Evolutionary conservation across 2,113 vertebrate genomes (phyloP).

Genomic region (Ariopsis seemanni): DNA sequence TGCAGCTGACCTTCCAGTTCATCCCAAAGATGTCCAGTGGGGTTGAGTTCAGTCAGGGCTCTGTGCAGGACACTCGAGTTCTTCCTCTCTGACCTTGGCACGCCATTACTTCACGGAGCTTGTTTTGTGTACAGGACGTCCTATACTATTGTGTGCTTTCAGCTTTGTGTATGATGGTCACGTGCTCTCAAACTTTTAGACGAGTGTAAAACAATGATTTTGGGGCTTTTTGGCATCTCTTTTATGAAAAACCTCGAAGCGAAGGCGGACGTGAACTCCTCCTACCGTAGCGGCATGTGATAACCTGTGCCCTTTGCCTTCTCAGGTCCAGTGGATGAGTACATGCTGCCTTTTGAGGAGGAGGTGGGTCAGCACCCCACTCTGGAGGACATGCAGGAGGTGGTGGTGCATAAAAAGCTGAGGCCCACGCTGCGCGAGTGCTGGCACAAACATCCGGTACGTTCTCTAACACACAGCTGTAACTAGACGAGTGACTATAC

Average conservation of each 20-base stretch:
- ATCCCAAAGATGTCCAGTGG: background rate
- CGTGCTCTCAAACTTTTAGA: background rate
- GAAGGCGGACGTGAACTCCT: background rate
- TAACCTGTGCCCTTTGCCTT: background rate
- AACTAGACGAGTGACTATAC: background rate
- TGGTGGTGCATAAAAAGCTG: constrained; percentile 98
- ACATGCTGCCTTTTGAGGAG: constrained; percentile 84
- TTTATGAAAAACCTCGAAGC: background rate
- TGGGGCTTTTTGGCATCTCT: background rate
- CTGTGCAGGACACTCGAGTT: too few relatives aligned
- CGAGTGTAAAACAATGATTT: background rate
- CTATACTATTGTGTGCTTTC: background rate
- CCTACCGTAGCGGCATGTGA: background rate
- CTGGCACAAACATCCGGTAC: constrained; percentile 97
- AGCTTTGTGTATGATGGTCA: background rate
- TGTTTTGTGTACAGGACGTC: background rate
- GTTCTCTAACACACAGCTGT: constrained; percentile 38
- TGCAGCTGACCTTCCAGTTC: background rate
- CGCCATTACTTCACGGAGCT: too few relatives aligned
- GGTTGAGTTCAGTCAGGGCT: too few relatives aligned
- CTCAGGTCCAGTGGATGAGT: constrained; percentile 83
- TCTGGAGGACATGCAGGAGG: constrained; percentile 99
- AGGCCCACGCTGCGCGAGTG: constrained; percentile 91
- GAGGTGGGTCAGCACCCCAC: constrained; percentile 91
- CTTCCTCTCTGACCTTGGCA: too few relatives aligned